These are phyloP conservation scores for Chrysochloris asiatica DNA, from an alignment of 2,113 vertebrate genomes.

Conservation along the genomic window DNA sequence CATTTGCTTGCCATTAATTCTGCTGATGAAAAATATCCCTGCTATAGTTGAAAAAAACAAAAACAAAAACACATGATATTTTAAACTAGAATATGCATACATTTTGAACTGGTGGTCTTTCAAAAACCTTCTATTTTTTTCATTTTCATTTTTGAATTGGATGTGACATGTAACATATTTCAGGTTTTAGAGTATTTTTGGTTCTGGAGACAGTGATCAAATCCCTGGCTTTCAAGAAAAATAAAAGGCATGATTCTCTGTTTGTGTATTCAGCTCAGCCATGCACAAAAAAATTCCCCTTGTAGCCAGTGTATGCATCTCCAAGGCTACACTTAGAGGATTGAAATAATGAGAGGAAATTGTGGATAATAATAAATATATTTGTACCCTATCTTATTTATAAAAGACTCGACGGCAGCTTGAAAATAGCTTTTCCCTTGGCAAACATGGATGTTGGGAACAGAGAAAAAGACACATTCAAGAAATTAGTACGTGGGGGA, in stretches of 20 bases:
- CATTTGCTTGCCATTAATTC: conserved; percentile 4
- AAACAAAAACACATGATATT: too few relatives aligned
- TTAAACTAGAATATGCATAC: neutral
- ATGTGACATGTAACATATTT: neutral
- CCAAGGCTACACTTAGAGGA: neutral
- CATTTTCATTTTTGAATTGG: conserved; percentile 32
- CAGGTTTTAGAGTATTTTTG: conserved; percentile 27
- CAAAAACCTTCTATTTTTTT: too few relatives aligned
- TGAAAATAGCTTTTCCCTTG: conserved; percentile 43
- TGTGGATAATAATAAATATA: conserved; percentile 62
- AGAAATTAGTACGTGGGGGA: conserved; percentile 25
- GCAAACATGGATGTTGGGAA: neutral
- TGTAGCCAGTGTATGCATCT: conserved; percentile 28
- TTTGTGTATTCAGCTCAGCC: conserved; percentile 11
- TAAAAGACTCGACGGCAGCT: neutral
- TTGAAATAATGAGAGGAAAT: conserved; percentile 62
- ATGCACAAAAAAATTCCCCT: neutral
- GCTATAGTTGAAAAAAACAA: neutral
- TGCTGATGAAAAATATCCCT: neutral
- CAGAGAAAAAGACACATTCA: conserved; percentile 18
- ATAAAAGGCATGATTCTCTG: conserved; percentile 22
- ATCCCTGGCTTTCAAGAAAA: conserved; percentile 35
- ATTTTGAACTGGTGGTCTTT: conserved; percentile 42
- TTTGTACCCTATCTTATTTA: conserved; percentile 20
- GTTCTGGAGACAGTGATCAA: conserved; percentile 22